Percentiles rank a stretch among this genome's conserved stretches.
phyloP scores from a whole-genome alignment of 1,140 invertebrate species.

The Rhopalosiphum maidis region DNA sequence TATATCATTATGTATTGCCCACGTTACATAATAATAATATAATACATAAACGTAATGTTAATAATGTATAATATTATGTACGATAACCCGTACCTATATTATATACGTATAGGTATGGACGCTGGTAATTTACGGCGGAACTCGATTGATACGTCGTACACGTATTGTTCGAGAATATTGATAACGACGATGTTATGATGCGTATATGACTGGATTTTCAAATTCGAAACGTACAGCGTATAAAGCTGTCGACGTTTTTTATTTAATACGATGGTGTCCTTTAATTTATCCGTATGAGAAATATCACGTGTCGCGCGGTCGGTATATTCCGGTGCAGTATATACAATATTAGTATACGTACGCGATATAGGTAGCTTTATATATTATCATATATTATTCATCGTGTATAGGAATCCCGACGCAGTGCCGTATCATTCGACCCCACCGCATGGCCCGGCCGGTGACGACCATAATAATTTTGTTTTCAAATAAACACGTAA shows the following conservation, averaged over 20 bases:
- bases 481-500: constrained; percentile 23
- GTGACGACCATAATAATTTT: neutral
- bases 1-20: neutral
- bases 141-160: constrained; percentile 10
- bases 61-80: neutral
- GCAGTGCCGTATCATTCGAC: neutral
- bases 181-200: constrained; percentile 10
- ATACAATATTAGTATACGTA: neutral
- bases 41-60: neutral
- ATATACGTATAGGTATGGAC: neutral
- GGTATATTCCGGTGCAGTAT: too few relatives aligned
- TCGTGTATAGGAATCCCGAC: neutral
- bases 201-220: constrained; percentile 6
- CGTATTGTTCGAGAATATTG: constrained; percentile 21
- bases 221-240: neutral
- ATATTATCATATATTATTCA: too few relatives aligned
- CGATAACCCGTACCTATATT: neutral
- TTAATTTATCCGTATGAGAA: neutral
- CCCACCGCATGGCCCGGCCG: neutral
- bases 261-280: neutral
- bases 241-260: neutral
- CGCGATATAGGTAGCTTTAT: neutral
- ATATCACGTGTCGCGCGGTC: neutral
- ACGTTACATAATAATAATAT: neutral
- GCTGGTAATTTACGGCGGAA: neutral